These are phyloP conservation scores for Spinus olivaceus DNA, from an alignment of 2,797 vertebrate genomes.

Conservation along the genomic window DNA sequence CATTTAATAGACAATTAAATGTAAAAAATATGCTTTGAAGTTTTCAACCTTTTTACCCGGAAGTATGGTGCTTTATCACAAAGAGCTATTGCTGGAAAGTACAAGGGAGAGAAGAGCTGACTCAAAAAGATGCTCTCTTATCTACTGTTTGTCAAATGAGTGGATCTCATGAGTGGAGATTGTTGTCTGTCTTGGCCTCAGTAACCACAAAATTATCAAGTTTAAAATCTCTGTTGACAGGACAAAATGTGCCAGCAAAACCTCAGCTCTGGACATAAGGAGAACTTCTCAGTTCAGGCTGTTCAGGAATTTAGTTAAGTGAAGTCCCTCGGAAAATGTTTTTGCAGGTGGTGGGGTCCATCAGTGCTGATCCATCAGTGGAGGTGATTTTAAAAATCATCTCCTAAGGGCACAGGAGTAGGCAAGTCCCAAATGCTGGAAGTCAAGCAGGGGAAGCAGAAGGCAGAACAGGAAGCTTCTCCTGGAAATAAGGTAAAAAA, in stretches of 20 bases:
- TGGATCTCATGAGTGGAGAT: neutral
- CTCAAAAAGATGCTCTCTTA: neutral
- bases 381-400: neutral
- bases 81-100: neutral
- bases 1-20: neutral
- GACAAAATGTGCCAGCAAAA: neutral
- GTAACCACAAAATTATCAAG: neutral
- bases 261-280: neutral
- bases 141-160: neutral
- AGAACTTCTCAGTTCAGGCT: neutral
- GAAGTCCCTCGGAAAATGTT: neutral
- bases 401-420: neutral
- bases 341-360: neutral
- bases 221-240: neutral
- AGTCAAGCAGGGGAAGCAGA: neutral
- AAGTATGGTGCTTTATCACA: neutral
- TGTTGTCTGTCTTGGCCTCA: neutral
- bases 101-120: neutral
- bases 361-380: too few relatives aligned
- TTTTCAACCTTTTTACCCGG: neutral
- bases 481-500: neutral
- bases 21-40: neutral
- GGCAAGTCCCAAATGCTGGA: neutral
- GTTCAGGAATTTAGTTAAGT: neutral
- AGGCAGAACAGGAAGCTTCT: neutral